Percentiles rank a stretch among this genome's conserved stretches.
Evolutionary conservation across 23 tunicate genomes (phyloP).

Genomic region (Ciona savignyi): DNA sequence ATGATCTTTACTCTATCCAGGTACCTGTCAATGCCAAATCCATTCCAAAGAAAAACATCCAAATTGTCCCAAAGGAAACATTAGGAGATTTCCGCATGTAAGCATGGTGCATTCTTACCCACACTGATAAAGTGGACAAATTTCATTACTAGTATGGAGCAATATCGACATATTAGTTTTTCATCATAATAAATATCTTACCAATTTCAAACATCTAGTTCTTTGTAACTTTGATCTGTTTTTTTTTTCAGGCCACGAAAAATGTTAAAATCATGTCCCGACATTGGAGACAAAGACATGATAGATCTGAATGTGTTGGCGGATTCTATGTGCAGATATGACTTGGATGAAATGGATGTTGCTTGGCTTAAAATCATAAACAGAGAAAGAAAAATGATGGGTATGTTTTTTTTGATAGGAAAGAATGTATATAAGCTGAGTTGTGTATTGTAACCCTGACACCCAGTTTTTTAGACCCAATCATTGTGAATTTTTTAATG

Average conservation of each 20-base stretch:
- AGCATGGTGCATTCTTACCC: not conserved
- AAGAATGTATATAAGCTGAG: too few relatives aligned
- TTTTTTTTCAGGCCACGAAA: constrained; percentile 54
- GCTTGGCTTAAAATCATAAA: constrained; percentile 59
- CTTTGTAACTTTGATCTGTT: not conserved
- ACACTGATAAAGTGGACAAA: too few relatives aligned
- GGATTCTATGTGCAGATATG: constrained; percentile 75
- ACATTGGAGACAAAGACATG: constrained; percentile 59
- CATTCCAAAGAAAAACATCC: constrained; percentile 9
- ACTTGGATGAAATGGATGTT: constrained; percentile 83
- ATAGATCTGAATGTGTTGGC: constrained; percentile 67
- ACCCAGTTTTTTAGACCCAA: too few relatives aligned
- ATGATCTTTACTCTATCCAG: too few relatives aligned
- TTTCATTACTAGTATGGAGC: too few relatives aligned
- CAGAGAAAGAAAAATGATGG: constrained; percentile 41
- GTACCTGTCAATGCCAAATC: constrained; percentile 19
- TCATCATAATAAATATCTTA: too few relatives aligned
- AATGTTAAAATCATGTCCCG: constrained; percentile 71
- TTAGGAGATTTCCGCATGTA: constrained; percentile 12
- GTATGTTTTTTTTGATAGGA: constrained; percentile 7
- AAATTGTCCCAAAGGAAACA: constrained; percentile 9
- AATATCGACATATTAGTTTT: not conserved
- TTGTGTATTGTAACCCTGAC: too few relatives aligned
- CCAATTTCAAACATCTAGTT: too few relatives aligned
- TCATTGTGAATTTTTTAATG: too few relatives aligned